A percentile compares a stretch with the other conserved stretches of the same genome.
phyloP scores from a whole-genome alignment of 2,113 vertebrate genomes.

The Labrus mixtus region DNA sequence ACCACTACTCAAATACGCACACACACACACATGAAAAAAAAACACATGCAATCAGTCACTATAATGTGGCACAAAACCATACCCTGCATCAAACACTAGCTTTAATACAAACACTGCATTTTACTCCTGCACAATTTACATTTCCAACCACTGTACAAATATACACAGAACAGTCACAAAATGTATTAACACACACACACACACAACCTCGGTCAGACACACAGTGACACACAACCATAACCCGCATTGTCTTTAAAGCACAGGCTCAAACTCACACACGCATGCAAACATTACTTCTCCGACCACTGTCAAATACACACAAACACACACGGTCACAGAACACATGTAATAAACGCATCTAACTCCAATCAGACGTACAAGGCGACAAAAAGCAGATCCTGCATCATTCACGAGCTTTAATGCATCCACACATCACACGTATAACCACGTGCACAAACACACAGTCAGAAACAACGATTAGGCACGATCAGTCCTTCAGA shows the following conservation, averaged over 20 bases:
- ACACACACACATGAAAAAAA: too few species aligned
- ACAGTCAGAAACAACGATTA: conserved; percentile 27
- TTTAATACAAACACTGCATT: not conserved
- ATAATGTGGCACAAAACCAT: not conserved
- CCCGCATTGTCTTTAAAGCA: not conserved
- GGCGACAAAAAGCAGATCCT: too few species aligned
- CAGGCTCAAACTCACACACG: conserved; percentile 18
- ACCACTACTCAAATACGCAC: conserved; percentile 20
- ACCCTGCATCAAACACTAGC: conserved; percentile 19
- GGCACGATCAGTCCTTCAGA: conserved; percentile 29
- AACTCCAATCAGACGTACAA: too few species aligned
- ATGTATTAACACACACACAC: conserved; percentile 24
- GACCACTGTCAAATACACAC: conserved; percentile 12
- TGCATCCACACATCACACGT: not conserved
- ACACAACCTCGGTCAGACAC: conserved; percentile 19
- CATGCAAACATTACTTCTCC: conserved; percentile 9
- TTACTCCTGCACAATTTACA: conserved; percentile 18
- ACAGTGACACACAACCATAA: conserved; percentile 37
- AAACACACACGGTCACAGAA: conserved; percentile 9
- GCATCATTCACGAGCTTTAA: too few species aligned
- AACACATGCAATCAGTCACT: not conserved
- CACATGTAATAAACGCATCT: too few species aligned
- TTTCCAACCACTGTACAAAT: conserved; percentile 6
- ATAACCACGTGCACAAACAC: conserved; percentile 11
- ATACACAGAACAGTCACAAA: conserved; percentile 30